These are phyloP conservation scores for Abscondita cerata DNA, from an alignment of 2,888 invertebrate genomes.

Conservation along the genomic window DNA sequence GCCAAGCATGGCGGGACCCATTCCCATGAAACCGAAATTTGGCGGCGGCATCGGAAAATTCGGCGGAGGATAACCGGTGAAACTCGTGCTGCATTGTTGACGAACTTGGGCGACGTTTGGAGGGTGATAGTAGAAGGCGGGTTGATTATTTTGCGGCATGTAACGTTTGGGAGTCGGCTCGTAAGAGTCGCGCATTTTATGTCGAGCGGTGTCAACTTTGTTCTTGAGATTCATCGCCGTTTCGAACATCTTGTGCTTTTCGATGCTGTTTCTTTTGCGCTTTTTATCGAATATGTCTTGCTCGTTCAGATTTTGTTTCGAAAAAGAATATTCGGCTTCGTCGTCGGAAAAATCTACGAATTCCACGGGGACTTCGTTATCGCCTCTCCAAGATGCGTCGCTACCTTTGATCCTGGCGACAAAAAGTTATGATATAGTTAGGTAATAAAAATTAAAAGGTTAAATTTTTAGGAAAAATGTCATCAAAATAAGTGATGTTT, in stretches of 20 bases:
- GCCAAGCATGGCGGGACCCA: constrained; percentile 20
- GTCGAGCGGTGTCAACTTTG: constrained; percentile 47
- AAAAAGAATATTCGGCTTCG: constrained; percentile 70
- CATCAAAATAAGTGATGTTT: no score
- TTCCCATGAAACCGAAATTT: constrained; percentile 18
- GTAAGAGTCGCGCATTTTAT: constrained; percentile 38
- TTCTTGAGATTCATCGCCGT: constrained; percentile 57
- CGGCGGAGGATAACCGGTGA: constrained; percentile 17
- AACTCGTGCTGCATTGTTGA: constrained; percentile 24
- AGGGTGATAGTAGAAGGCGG: constrained; percentile 15
- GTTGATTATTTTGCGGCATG: constrained; percentile 20
- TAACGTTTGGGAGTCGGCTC: constrained; percentile 31
- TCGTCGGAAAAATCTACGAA: constrained; percentile 87
- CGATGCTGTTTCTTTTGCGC: constrained; percentile 46
- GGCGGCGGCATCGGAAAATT: constrained; percentile 21
- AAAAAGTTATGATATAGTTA: no score
- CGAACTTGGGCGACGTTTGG: constrained; percentile 15
- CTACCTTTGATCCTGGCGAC: constrained; percentile 75
- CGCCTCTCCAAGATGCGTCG: constrained; percentile 88
- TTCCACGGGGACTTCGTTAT: constrained; percentile 78
- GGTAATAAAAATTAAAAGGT: neutral
- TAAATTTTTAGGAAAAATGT: no score
- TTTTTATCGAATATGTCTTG: constrained; percentile 23
- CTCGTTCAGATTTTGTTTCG: constrained; percentile 38
- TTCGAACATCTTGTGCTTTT: constrained; percentile 53